phyloP scores from a whole-genome alignment of 35 echinoderm and acorn worm species.

The Lytechinus variegatus region DNA sequence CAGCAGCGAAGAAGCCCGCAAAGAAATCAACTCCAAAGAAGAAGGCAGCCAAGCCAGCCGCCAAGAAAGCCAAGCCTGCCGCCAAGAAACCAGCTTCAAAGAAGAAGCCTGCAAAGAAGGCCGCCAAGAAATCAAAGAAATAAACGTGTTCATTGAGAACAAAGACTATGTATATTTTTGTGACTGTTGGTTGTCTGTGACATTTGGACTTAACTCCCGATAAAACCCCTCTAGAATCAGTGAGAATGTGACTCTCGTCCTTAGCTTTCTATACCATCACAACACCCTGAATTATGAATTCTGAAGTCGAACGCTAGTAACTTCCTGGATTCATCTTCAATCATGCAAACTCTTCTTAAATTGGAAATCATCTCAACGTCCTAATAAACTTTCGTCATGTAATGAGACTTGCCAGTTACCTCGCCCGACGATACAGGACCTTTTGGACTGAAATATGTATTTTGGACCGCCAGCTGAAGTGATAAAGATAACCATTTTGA shows the following conservation, averaged over 20 bases:
- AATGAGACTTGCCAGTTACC: not conserved
- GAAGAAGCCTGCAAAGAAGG: constrained; percentile 60
- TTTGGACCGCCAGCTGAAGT: not conserved
- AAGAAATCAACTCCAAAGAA: not conserved
- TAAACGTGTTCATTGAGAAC: not conserved
- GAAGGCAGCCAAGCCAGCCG: constrained; percentile 43
- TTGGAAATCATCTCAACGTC: no score
- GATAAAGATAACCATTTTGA: not conserved
- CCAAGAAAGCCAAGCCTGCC: no score
- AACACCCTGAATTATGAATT: not conserved
- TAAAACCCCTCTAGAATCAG: not conserved
- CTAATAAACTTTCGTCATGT: not conserved
- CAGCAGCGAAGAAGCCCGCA: no score
- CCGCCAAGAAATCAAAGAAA: constrained; percentile 48
- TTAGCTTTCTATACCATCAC: not conserved
- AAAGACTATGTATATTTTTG: constrained; percentile 13
- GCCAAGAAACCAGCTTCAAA: no score
- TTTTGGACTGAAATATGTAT: not conserved
- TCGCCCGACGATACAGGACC: not conserved
- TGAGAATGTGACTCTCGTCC: not conserved
- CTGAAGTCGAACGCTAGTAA: not conserved
- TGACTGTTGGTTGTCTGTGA: not conserved
- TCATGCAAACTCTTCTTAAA: not conserved
- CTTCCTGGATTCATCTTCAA: not conserved
- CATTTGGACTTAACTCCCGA: not conserved